Base-by-base conservation (phyloP, 2,113 vertebrate genomes). In the Grammomys surdaster region DNA sequence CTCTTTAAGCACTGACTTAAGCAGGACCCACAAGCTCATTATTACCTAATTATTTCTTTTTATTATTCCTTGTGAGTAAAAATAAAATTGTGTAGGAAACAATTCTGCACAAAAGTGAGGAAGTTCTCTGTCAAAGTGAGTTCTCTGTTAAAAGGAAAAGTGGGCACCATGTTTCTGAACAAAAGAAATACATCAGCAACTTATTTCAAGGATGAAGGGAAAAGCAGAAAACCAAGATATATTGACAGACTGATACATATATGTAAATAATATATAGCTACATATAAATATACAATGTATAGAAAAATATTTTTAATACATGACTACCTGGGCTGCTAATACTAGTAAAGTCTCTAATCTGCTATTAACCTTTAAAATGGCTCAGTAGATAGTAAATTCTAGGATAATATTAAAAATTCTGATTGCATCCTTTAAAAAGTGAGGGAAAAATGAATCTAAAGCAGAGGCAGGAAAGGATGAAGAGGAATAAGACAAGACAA, bases 171-270 rank as follows among this genome's bases (percentile, higher is more conserved):
- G 11, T 69, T 6, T 36, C 28, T 54, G 16, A 20, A 65, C 9
- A 10, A 20, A 65, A 65, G 28, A 33, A 67, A 26, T 51, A 22
- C 0, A 24, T 60, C 5, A 46, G 13, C 51, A 54, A 60, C 36
- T 89, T 11, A 88, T 89, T 88, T 60, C 24, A 90, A 89, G 36
- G 58, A 86, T 46, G 67, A 95, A 91, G 20, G 43, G 16, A 89
- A 36, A 48, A 17, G 14, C 2, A 72, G 19, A 26, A 28, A 58
- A 67, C 9, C 1, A 86, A 86, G n/a, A 28, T 16, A 31, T 63
- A 65, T 82, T 22, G 8, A 33, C 17, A 40, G 1, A 17, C 40
- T 10, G 56, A 58, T 73, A 58, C 14, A n/a, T 4, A 10, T 72
- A 8, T 16, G 26, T 19, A 36, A 72, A 28, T n/a, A 54, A 88